These are phyloP conservation scores for Pocillopora meandrina DNA, from an alignment of 92 coral and sea anemone genomes.

Conservation along the genomic window DNA sequence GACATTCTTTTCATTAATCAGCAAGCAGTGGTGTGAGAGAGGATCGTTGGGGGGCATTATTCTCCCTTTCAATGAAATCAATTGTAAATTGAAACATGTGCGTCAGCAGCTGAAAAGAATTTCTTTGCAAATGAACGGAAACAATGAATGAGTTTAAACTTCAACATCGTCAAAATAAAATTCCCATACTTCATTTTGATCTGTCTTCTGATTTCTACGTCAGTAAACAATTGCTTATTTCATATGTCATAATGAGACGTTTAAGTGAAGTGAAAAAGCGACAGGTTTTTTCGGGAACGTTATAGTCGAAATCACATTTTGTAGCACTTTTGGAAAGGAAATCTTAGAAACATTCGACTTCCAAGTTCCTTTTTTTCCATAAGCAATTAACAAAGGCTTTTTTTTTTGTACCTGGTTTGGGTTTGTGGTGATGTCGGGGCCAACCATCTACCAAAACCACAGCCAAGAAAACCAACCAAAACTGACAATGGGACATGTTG, in stretches of 20 bases:
- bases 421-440: conserved; percentile 23
- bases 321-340: too few species aligned
- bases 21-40: neutral
- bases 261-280: too few species aligned
- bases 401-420: conserved; percentile 15
- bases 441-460: conserved; percentile 15
- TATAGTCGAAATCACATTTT: too few species aligned
- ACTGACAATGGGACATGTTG: conserved; percentile 1
- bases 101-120: neutral
- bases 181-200: too few species aligned
- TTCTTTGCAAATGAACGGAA: neutral
- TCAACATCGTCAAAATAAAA: too few species aligned
- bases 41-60: too few species aligned
- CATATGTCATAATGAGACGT: too few species aligned
- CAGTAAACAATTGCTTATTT: too few species aligned
- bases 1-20: neutral
- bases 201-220: too few species aligned
- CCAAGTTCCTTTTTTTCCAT: neutral
- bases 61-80: neutral
- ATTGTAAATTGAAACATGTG: neutral
- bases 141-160: too few species aligned
- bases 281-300: too few species aligned
- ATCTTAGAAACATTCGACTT: too few species aligned
- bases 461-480: conserved; percentile 4
- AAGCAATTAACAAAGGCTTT: neutral